Base-by-base conservation (phyloP, 2,888 invertebrate species). In the Geotrupes spiniger region DNA sequence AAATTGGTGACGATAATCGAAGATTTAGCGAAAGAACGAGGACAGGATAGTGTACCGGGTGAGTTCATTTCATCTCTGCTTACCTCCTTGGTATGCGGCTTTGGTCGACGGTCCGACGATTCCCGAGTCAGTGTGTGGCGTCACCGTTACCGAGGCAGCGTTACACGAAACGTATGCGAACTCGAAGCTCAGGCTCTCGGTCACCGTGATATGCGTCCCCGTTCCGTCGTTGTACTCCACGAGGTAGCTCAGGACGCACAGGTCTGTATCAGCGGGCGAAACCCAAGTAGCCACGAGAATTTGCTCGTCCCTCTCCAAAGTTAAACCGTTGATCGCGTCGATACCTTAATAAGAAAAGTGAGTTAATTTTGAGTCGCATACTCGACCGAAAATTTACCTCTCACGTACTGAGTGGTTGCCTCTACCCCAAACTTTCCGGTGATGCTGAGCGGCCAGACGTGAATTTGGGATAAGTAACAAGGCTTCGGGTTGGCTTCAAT, bases 1-100 rank as follows among this genome's bases (percentile, higher is more conserved):
- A 84, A 83, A 65, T 66, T 84, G n/a, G 79, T 80, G 40, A 77
- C 78, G 0, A 71, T 83, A 54, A 70, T 83, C 4, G 78, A 83
- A 63, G 81, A 82, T 53, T 60, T 82, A 9, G 78, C 79, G 9
- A 68, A 15, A 14, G 21, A 21, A 21, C 4, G 21, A 3, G 21
- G 21, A 6, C 6, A 3, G 6, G 21, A 21, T 21, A 6, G 21
- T 21, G 21, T 21, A 21, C 6, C 21, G 6, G 21, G 21, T 21
- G 15, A 14, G 14, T n/a, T 11, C 5, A 29, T 4, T 29, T 8
- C 12, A 11, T 2, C 12, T 6, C 12, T 26, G 27, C n/a, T 26
- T 29, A 29, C 29, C 29, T 29, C 10, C 5, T 29, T 29, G 29
- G 29, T 29, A 11, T 11, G 5, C 12, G 10, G 10, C 8, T 4